Percentiles rank a stretch among this genome's conserved stretches.
Conservation (phyloP, 2,113 vertebrate species). For the Pithys albifrons region DNA sequence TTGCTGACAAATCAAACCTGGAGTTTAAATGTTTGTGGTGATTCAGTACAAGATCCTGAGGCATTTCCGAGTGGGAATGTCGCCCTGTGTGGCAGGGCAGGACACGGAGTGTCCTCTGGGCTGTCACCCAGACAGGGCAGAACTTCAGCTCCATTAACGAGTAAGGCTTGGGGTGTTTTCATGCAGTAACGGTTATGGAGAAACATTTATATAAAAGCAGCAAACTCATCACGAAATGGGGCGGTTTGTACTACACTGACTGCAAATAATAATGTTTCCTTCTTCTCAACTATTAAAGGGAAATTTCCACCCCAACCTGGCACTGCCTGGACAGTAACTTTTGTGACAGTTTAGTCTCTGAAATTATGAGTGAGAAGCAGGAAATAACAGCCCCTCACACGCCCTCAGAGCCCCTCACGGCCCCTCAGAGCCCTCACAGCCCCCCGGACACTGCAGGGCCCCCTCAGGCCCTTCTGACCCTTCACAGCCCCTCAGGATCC, state of each 20-base stretch:
- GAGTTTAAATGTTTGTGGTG: constrained; percentile 26
- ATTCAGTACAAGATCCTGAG: neutral
- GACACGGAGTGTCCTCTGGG: neutral
- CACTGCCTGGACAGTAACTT: neutral
- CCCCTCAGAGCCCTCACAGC: too few relatives aligned
- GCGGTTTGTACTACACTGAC: neutral
- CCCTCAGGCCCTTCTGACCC: neutral
- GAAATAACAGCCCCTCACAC: rapidly evolving
- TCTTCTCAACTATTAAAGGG: neutral
- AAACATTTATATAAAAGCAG: neutral
- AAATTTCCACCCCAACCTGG: rapidly evolving
- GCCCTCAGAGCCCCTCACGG: too few relatives aligned
- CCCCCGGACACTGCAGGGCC: too few relatives aligned
- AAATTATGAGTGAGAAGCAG: neutral
- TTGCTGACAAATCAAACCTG: neutral
- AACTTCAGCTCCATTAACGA: neutral
- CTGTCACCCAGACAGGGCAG: neutral
- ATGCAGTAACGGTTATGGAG: too few relatives aligned
- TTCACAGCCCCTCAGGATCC: neutral
- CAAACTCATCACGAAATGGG: neutral
- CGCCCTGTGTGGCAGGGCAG: neutral
- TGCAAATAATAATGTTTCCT: neutral
- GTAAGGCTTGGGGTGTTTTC: neutral
- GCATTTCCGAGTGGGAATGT: neutral
- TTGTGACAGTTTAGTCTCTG: neutral